Base-by-base conservation (phyloP, 2,797 vertebrate species). In the Mergus octosetaceus region DNA sequence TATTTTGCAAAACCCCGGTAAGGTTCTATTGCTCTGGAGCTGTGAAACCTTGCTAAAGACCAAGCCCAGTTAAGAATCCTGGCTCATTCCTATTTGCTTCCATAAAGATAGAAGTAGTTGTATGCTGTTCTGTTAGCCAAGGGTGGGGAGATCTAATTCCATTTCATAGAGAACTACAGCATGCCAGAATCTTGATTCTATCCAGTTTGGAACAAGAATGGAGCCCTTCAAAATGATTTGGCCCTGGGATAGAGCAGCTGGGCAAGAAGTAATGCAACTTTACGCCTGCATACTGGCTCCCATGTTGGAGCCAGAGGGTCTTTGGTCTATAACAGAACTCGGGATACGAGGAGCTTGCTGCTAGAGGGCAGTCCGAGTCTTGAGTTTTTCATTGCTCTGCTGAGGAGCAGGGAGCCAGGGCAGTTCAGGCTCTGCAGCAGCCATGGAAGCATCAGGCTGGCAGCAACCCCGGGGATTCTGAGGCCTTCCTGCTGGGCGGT, bases 1-100 rank as follows among this genome's bases (percentile, higher is more conserved):
- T 0, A 0, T 66, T 41, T 69, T 34, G 19, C 11, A 69, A 57
- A 85, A 36, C 11, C 10, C 8, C 4, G 41, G 1, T n/a, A 47
- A 64, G 19, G 6, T 34, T 21, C 10, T 61, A 5, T 28, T 39
- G 17, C 41, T 74, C 34, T 65, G 45, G 11, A 85, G 28, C 15
- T 22, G 34, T 0, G 2, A 54, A 51, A 61, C 13, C 12, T 22
- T 54, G 8, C 51, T 66, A 11, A 58, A 30, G 39, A 22, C 36
- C 21, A 30, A 71, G 20, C 20, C 32, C 20, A 17, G 32, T 61
- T 49, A 39, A 45, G 51, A 58, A 53, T 62, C 38, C 21, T 10
- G 6, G 10, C 39, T 72, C 2, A 1, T 30, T 62, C 25, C 16
- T 66, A 11, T 24, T 73, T 73, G 15, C 25, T 38, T 89, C 32